A percentile compares a stretch with the other conserved stretches of the same genome.
These are phyloP conservation scores for Centrocercus urophasianus DNA, from an alignment of 2,113 vertebrate species.

Conservation along the genomic window DNA sequence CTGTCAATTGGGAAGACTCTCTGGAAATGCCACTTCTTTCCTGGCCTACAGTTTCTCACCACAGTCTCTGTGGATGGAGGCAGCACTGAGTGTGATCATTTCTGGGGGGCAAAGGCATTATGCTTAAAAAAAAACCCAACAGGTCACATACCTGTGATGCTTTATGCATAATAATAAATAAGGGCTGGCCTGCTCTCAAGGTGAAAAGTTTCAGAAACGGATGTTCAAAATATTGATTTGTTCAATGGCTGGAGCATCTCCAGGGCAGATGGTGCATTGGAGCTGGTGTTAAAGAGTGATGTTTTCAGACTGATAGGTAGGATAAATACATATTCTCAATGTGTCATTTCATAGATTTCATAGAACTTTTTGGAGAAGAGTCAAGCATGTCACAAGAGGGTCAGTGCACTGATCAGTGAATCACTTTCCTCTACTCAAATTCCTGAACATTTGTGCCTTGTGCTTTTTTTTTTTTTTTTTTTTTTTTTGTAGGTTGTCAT, in stretches of 20 bases:
- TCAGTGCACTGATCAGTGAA: background rate
- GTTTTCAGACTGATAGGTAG: conserved; percentile 22
- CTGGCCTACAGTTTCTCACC: background rate
- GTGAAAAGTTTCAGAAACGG: background rate
- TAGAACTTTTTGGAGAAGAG: background rate
- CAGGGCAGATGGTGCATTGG: background rate
- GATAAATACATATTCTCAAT: background rate
- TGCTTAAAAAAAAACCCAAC: background rate
- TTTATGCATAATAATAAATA: background rate
- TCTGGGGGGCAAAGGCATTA: background rate
- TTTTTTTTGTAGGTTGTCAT: background rate
- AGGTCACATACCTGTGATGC: background rate
- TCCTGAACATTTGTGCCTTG: background rate
- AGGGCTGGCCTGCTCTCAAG: background rate
- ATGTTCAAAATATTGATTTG: background rate
- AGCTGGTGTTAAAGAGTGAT: background rate
- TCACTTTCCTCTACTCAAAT: background rate
- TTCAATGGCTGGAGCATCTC: background rate
- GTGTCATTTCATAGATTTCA: background rate
- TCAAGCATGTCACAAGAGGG: background rate
- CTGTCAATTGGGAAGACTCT: background rate
- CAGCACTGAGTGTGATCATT: background rate
- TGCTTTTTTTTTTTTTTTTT: background rate
- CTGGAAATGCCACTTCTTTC: background rate
- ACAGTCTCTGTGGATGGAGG: background rate